Conservation (phyloP, 2,113 vertebrate genomes). For the Panurus biarmicus region DNA sequence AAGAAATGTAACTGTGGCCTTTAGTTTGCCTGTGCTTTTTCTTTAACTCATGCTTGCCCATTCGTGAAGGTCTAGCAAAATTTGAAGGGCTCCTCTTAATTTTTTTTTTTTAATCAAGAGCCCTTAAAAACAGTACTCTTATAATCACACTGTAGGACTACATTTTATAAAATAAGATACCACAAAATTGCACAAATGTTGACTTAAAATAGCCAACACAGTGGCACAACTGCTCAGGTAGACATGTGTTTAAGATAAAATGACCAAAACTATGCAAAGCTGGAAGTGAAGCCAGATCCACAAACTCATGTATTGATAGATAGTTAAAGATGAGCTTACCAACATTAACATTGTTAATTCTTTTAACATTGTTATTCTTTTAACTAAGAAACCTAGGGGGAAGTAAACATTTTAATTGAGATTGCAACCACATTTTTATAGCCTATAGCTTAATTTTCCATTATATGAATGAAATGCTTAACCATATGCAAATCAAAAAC, state of each 20-base stretch:
- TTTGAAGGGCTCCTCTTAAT: neutral
- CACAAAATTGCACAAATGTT: neutral
- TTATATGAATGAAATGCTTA: neutral
- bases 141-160: neutral
- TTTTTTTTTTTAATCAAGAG: neutral
- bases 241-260: neutral
- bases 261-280: neutral
- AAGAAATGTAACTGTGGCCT: neutral
- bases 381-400: neutral
- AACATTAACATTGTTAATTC: neutral
- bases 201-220: neutral
- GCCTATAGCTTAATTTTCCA: neutral
- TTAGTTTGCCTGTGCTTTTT: neutral
- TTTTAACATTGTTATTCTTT: neutral
- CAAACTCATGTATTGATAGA: neutral
- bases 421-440: neutral
- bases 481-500: neutral
- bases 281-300: neutral
- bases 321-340: neutral
- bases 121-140: neutral
- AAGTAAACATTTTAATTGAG: neutral
- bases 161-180: neutral
- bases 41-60: neutral
- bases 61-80: neutral
- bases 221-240: neutral